phyloP scores from a whole-genome alignment of 1,140 invertebrate species.

The Dreissena rostriformis region DNA sequence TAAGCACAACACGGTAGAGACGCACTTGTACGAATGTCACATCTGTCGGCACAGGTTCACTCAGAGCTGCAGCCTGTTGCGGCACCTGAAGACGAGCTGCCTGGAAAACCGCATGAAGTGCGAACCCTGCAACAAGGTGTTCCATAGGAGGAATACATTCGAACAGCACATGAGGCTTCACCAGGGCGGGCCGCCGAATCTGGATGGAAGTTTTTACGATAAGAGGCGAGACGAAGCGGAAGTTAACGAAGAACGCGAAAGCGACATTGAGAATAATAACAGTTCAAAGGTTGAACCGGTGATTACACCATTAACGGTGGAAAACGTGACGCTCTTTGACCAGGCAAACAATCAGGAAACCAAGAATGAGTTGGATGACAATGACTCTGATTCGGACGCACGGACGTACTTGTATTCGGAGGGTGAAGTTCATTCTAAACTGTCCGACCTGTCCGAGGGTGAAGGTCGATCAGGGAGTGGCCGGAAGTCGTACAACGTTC shows the following conservation, averaged over 20 bases:
- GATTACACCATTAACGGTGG: conserved; percentile 7
- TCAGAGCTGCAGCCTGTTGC: conserved; percentile 45
- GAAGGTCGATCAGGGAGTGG: conserved; percentile 11
- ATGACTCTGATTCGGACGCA: conserved; percentile 32
- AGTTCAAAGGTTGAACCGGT: conserved; percentile 12
- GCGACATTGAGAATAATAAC: conserved; percentile 55
- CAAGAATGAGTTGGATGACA: neutral
- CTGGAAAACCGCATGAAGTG: conserved; percentile 50
- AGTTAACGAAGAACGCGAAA: conserved; percentile 45
- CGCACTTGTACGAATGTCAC: conserved; percentile 52
- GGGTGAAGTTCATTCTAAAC: conserved; percentile 40
- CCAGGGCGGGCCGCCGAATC: conserved; percentile 23
- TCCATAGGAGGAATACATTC: conserved; percentile 51
- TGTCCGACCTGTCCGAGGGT: conserved; percentile 37
- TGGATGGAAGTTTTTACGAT: conserved; percentile 53
- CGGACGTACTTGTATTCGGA: conserved; percentile 51
- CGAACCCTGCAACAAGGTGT: conserved; percentile 44
- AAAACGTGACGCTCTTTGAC: conserved; percentile 12
- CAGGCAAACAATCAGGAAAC: conserved; percentile 6
- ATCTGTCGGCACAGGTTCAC: conserved; percentile 51
- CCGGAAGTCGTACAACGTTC: conserved; percentile 14
- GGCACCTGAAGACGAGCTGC: conserved; percentile 52
- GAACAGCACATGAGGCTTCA: conserved; percentile 49
- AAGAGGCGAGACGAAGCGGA: conserved; percentile 47
- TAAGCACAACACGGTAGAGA: conserved; percentile 47